A percentile compares a stretch with the other conserved stretches of the same genome.
Conservation (phyloP, 2,797 vertebrate species). For the Trichosurus vulpecula region DNA sequence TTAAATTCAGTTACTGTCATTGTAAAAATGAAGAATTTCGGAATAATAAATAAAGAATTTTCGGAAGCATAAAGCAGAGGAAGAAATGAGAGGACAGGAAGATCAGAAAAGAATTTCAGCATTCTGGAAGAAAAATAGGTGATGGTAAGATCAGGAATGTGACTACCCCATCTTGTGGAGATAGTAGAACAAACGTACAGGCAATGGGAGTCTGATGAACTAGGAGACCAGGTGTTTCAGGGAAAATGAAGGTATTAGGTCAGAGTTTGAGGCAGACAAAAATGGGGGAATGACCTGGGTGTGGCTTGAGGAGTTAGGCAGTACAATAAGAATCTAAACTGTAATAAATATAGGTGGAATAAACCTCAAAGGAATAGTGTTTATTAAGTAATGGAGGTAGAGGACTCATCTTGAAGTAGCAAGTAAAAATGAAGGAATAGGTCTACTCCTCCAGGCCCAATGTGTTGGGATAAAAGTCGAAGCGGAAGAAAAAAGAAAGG, state of each 20-base stretch:
- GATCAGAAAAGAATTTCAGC: not conserved
- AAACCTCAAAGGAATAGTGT: not conserved
- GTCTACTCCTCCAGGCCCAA: not conserved
- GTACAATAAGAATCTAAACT: not conserved
- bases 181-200: not conserved
- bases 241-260: not conserved
- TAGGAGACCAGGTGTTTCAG: not conserved
- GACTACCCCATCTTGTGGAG: not conserved
- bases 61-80: not conserved
- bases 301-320: not conserved
- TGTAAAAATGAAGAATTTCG: not conserved
- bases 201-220: not conserved
- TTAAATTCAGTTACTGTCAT: not conserved
- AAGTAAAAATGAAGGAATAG: not conserved
- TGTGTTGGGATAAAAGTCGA: not conserved
- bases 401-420: not conserved
- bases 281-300: not conserved
- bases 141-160: not conserved
- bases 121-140: not conserved
- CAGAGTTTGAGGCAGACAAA: not conserved
- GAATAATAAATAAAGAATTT: too few relatives aligned
- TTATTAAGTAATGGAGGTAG: not conserved
- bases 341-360: not conserved
- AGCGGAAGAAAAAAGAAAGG: not conserved
- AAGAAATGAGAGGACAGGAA: not conserved